Evolutionary conservation across 2,888 invertebrate genomes (phyloP), one percentile per base, ranked within the genome.

Genomic region (Amphipyra tragopoginis): DNA sequence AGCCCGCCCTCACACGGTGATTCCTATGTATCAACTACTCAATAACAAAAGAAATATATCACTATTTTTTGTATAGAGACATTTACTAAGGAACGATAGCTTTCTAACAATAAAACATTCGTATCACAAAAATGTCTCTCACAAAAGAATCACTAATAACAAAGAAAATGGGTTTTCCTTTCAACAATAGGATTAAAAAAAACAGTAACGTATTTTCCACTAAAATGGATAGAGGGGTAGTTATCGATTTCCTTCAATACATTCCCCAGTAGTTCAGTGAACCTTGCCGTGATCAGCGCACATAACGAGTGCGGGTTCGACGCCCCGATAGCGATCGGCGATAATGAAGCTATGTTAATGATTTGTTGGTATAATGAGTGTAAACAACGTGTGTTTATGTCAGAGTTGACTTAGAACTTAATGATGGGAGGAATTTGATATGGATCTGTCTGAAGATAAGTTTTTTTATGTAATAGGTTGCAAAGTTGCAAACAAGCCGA

Each of bases 161-260:
- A 38, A 13, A 43, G 14, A 26, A 50, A 59, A 59, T 14, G 14
- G 48, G 5, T 33, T 21, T n/a, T 50, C 7, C 43, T n/a, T 53
- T 21, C 43, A 40, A 33, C 39, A 21, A 47, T 34, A 1, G 11
- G 44, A 40, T 65, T 51, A 48, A 49, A 40, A 38, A 53, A 65
- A 44, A 57, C 44, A 34, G 34, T 47, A 50, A 56, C 45, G 50
- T 34, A 53, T 65, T 66, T 66, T 51, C 53, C 26, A 57, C 14
- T 40, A 34, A 54, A 55, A 71, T 40, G 44, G 43, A 9, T 33
- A 53, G 29, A 49, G 55, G 55, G 64, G 61, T 55, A 44, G 45
- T 43, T 77, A 77, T 79, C 48, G 78, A 78, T 78, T 76, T 67
- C 55, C 56, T 43, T 45, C 54, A 50, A 67, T 64, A 72, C 53